Conservation (phyloP, 1,140 invertebrate genomes). For the Zeugodacus cucurbitae region DNA sequence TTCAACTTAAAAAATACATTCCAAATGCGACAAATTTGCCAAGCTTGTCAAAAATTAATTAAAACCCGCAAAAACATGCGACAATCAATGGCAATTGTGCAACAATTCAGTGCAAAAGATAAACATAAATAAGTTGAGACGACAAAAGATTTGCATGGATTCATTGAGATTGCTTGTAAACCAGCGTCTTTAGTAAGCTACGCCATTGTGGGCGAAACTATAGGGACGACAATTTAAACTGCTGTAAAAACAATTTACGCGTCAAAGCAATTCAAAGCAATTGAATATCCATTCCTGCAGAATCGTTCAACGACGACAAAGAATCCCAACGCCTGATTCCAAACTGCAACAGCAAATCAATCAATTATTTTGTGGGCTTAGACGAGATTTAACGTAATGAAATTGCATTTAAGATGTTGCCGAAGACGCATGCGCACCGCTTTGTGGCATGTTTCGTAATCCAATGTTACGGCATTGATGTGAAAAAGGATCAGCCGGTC, state of each 20-base stretch:
- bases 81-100: background rate
- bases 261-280: conserved; percentile 20
- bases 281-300: background rate
- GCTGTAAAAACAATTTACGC: conserved; percentile 7
- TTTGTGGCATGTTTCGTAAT: conserved; percentile 48
- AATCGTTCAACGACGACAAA: background rate
- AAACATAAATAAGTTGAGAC: conserved; percentile 5
- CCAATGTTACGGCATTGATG: conserved; percentile 63
- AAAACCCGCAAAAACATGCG: background rate
- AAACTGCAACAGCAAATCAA: background rate
- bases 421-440: background rate
- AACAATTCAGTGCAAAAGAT: background rate
- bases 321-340: background rate
- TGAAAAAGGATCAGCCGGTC: background rate
- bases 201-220: background rate
- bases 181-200: background rate
- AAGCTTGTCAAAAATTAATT: conserved; percentile 37
- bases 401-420: conserved; percentile 40
- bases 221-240: background rate
- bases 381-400: conserved; percentile 15
- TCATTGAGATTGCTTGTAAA: background rate
- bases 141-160: background rate
- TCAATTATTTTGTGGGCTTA: conserved; percentile 20
- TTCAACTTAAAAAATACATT: background rate
- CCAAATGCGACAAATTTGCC: background rate